A percentile compares a stretch with the other conserved stretches of the same genome.
Evolutionary conservation across 2,888 invertebrate species (phyloP).

Genomic region (Phragmatobia fuliginosa): DNA sequence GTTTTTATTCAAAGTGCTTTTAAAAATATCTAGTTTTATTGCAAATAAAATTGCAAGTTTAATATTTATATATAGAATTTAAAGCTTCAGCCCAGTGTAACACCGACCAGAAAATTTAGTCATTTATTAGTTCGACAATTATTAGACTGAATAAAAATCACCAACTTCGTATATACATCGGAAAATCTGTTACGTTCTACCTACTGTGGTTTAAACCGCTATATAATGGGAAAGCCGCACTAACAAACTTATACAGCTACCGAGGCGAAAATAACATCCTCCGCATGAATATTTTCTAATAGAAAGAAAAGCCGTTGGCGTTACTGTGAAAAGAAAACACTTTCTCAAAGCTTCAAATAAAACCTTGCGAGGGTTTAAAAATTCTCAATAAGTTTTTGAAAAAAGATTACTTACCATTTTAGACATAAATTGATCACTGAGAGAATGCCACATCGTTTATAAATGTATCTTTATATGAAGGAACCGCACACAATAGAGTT

Average conservation of each 20-base stretch:
- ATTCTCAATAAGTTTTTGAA: background rate
- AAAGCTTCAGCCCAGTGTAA: background rate
- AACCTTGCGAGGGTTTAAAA: background rate
- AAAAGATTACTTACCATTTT: background rate
- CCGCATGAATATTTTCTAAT: background rate
- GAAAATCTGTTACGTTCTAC: background rate
- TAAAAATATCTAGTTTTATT: background rate
- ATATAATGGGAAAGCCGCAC: background rate
- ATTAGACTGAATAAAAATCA: background rate
- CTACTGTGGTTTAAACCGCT: background rate
- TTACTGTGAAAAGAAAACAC: background rate
- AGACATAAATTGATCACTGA: background rate
- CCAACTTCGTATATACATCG: background rate
- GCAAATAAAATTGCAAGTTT: background rate
- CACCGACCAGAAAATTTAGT: background rate
- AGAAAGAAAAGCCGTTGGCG: background rate
- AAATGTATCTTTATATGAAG: background rate
- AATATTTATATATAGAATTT: background rate
- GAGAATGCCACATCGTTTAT: background rate
- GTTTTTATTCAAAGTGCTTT: background rate
- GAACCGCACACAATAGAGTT: background rate
- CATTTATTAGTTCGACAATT: no score
- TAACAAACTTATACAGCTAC: no score
- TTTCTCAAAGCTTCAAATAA: background rate
- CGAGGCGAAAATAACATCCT: background rate